These are phyloP conservation scores for Mystacides longicornis DNA, from an alignment of 2,888 invertebrate species.

Conservation along the genomic window DNA sequence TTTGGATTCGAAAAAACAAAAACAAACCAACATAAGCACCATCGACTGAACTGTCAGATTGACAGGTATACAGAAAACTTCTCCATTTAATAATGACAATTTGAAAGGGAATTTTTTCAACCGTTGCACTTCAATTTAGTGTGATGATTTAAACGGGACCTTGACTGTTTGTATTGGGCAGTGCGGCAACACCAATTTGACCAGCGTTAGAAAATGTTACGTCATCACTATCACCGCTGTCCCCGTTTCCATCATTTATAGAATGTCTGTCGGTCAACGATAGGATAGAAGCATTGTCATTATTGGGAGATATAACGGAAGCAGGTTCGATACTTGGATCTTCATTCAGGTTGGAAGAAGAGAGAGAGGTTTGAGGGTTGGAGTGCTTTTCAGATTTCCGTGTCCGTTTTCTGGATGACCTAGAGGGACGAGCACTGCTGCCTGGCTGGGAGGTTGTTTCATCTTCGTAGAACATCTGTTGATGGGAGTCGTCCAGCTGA, in stretches of 20 bases:
- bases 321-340: neutral
- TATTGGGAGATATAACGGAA: neutral
- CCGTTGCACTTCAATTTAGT: neutral
- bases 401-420: neutral
- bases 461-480: neutral
- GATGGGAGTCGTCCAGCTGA: neutral
- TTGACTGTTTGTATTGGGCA: slow-evolving; percentile 28
- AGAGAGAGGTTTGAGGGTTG: neutral
- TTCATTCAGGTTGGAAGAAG: neutral
- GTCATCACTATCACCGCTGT: neutral
- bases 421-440: neutral
- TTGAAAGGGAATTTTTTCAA: no score
- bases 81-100: no score
- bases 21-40: no score
- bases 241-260: slow-evolving; percentile 37
- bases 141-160: neutral
- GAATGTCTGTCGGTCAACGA: slow-evolving; percentile 36
- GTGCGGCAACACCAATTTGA: slow-evolving; percentile 38
- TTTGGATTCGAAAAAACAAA: no score
- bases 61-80: no score
- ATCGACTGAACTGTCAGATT: no score
- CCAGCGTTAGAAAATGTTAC: slow-evolving; percentile 25
- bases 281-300: slow-evolving; percentile 20
- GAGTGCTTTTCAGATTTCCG: neutral
- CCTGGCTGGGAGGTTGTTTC: neutral